Conservation (phyloP, 2,113 vertebrate genomes). For the Neogale vison region DNA sequence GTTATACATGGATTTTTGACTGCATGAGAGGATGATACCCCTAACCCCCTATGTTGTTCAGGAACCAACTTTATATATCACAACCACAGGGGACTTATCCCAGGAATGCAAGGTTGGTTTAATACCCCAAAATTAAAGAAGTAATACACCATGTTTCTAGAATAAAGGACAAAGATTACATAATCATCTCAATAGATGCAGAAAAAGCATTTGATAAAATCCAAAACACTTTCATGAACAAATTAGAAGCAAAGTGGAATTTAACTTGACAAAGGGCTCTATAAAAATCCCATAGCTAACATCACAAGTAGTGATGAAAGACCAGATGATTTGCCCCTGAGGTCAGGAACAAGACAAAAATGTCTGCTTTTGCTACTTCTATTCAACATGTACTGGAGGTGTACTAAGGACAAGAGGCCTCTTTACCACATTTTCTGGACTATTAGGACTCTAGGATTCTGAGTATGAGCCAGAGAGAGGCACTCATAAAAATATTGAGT, state of each 20-base stretch:
- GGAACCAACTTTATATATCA: not conserved
- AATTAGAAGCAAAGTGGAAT: not conserved
- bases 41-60: not conserved
- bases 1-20: not conserved
- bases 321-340: not conserved
- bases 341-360: conserved; percentile 44
- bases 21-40: not conserved
- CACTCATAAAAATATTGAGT: not conserved
- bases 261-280: not conserved
- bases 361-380: not conserved
- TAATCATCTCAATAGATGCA: not conserved
- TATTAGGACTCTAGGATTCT: not conserved
- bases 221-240: not conserved
- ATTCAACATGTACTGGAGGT: not conserved
- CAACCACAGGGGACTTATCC: not conserved
- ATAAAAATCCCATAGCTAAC: not conserved
- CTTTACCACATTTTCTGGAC: not conserved
- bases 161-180: conserved; percentile 4
- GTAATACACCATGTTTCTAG: not conserved
- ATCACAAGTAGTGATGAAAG: not conserved
- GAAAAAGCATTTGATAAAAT: conserved; percentile 49
- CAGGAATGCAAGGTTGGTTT: conserved; percentile 26
- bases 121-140: conserved; percentile 8
- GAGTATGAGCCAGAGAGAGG: not conserved
- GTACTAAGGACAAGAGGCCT: not conserved